Conservation (phyloP, 2,797 vertebrate species). For the Xiphorhynchus erythropygius region DNA sequence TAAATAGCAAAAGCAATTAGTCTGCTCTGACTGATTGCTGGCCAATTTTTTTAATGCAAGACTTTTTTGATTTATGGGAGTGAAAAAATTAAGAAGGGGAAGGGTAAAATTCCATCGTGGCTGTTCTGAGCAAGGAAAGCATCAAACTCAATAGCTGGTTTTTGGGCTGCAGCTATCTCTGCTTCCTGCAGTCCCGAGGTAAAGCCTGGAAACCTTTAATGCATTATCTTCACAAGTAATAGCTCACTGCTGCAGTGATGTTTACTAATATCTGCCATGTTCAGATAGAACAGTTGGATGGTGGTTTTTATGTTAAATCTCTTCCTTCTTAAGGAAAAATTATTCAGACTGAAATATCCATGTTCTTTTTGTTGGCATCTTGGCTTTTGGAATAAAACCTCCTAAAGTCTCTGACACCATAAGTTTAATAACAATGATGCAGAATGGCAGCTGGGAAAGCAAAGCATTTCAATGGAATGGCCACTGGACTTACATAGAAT, state of each 20-base stretch:
- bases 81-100: neutral
- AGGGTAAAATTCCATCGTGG: neutral
- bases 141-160: neutral
- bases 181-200: neutral
- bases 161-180: neutral
- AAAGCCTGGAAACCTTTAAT: slow-evolving; percentile 13
- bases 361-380: neutral
- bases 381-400: slow-evolving; percentile 17
- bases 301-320: slow-evolving; percentile 5
- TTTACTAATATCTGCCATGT: slow-evolving; percentile 1
- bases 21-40: slow-evolving; percentile 69
- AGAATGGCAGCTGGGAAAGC: neutral
- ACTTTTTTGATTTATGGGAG: slow-evolving; percentile 40
- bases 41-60: slow-evolving; percentile 54
- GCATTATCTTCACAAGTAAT: neutral
- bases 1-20: slow-evolving; percentile 73
- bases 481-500: neutral
- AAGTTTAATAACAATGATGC: neutral
- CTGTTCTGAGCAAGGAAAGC: neutral
- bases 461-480: neutral
- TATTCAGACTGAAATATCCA: neutral
- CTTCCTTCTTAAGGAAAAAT: neutral
- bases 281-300: neutral
- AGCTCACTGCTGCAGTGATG: neutral
- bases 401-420: neutral